Percentiles rank a stretch among this genome's conserved stretches.
Evolutionary conservation across 2,888 invertebrate species (phyloP).

Genomic region (Troglohyphantes excavatus): DNA sequence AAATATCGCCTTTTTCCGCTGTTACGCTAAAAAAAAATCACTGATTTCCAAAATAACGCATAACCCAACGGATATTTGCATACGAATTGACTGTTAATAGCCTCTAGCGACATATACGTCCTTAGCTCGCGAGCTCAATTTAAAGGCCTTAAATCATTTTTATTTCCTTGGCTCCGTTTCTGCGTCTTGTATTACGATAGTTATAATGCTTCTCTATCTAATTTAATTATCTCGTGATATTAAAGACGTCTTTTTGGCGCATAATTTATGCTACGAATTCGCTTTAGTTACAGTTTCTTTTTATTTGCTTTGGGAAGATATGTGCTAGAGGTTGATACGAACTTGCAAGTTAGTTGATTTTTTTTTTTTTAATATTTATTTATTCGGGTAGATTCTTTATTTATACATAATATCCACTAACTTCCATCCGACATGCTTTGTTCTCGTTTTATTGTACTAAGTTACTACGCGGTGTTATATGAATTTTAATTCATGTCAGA

Average conservation of each 20-base stretch:
- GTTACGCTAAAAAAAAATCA: neutral
- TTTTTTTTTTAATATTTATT: no score
- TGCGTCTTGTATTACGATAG: slow-evolving; percentile 15
- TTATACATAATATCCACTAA: no score
- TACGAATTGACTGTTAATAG: slow-evolving; percentile 65
- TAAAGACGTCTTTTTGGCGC: neutral
- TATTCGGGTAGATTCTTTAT: no score
- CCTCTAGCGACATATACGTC: slow-evolving; percentile 16
- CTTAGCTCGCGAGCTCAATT: slow-evolving; percentile 18
- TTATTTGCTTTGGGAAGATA: no score
- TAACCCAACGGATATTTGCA: slow-evolving; percentile 10
- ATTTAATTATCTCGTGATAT: slow-evolving; percentile 25
- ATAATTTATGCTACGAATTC: neutral
- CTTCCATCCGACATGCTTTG: no score
- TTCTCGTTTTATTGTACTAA: no score
- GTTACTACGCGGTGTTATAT: no score
- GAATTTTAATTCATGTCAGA: no score
- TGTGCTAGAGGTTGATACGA: no score
- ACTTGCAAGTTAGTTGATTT: no score
- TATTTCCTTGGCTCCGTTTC: slow-evolving; percentile 13
- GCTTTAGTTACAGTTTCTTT: no score
- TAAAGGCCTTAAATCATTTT: slow-evolving; percentile 53
- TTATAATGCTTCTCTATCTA: slow-evolving; percentile 40
- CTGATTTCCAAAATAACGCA: no score
- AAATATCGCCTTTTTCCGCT: slow-evolving; percentile 1